Evolutionary conservation across 1,140 invertebrate species (phyloP).

Genomic region (Saxidomus purpurata): DNA sequence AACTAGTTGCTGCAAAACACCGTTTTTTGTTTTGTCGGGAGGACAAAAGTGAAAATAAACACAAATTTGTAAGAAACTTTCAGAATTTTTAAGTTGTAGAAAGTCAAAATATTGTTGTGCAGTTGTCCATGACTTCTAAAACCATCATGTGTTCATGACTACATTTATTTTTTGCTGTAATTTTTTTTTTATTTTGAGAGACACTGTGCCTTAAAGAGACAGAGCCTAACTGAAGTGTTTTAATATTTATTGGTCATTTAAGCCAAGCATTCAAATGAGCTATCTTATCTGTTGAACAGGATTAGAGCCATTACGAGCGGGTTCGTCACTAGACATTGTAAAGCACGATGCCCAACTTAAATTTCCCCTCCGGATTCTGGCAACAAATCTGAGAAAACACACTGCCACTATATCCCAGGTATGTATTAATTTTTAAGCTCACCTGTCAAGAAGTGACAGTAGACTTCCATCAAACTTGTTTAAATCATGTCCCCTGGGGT

Average conservation of each 20-base stretch:
- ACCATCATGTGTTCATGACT: not conserved
- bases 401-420: constrained; percentile 36
- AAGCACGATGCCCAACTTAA: constrained; percentile 19
- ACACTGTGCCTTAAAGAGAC: not conserved
- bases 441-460: no score
- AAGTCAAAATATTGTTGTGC: no score
- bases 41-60: no score
- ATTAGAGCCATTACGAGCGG: not conserved
- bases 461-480: no score
- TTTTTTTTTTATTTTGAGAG: not conserved
- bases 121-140: no score
- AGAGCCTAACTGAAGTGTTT: not conserved
- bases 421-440: no score
- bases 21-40: no score
- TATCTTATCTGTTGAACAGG: not conserved
- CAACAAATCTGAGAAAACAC: constrained; percentile 31
- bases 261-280: not conserved
- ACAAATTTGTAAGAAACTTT: no score
- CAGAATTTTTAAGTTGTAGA: no score
- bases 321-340: not conserved
- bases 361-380: not conserved
- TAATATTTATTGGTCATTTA: not conserved
- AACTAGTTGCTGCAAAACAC: no score
- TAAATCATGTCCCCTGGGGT: no score
- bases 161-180: not conserved